phyloP scores from a whole-genome alignment of 1,140 invertebrate genomes.

The Anagrus nilaparvatae region DNA sequence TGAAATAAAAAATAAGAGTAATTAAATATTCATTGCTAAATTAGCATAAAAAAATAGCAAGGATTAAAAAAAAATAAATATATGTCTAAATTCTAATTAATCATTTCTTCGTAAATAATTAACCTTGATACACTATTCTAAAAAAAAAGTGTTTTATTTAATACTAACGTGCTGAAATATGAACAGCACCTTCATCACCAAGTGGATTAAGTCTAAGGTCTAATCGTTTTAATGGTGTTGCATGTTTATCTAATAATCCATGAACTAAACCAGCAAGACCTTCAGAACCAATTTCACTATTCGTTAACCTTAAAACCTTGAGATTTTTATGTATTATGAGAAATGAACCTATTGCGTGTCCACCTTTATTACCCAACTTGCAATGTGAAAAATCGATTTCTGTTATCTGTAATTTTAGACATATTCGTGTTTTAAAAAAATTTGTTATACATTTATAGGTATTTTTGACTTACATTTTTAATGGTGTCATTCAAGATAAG shows the following conservation, averaged over 20 bases:
- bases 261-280: slow-evolving; percentile 29
- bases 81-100: too few relatives aligned
- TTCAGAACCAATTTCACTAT: slow-evolving; percentile 31
- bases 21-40: too few relatives aligned
- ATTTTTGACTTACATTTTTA: too few relatives aligned
- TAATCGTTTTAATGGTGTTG: slow-evolving; percentile 19
- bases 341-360: slow-evolving; percentile 29
- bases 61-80: too few relatives aligned
- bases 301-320: slow-evolving; percentile 23
- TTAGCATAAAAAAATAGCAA: not conserved
- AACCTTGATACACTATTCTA: too few relatives aligned
- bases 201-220: slow-evolving; percentile 34
- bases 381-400: slow-evolving; percentile 38
- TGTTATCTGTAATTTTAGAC: slow-evolving; percentile 27
- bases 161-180: slow-evolving; percentile 32
- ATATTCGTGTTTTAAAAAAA: too few relatives aligned
- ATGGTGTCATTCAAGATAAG: too few relatives aligned
- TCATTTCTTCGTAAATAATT: too few relatives aligned
- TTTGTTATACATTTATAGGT: too few relatives aligned
- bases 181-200: slow-evolving; percentile 21
- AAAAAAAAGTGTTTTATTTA: too few relatives aligned
- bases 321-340: slow-evolving; percentile 22
- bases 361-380: slow-evolving; percentile 29
- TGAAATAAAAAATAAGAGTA: too few relatives aligned
- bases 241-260: slow-evolving; percentile 22